Percentiles rank a stretch among this genome's conserved stretches.
Conservation (phyloP, 2,113 vertebrate genomes). For the Eulemur macaco region DNA sequence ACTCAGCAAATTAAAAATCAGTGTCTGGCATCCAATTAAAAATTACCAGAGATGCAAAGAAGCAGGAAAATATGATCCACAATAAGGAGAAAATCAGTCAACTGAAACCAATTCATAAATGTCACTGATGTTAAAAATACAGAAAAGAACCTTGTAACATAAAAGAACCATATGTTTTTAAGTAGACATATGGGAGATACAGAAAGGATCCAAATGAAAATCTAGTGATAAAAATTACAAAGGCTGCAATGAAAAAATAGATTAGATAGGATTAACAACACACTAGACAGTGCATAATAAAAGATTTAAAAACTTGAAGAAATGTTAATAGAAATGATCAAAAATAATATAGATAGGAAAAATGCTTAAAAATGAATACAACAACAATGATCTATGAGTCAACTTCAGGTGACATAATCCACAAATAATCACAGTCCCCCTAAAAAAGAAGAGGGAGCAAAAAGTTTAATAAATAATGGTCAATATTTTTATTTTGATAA, state of each 20-base stretch:
- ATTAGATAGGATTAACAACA: background rate
- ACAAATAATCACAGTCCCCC: background rate
- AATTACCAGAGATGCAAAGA: background rate
- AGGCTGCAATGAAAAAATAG: background rate
- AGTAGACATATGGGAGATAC: background rate
- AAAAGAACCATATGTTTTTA: background rate
- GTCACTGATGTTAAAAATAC: background rate
- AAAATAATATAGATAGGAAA: background rate
- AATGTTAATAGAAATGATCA: background rate
- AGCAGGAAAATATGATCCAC: background rate
- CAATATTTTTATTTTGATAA: background rate
- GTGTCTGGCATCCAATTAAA: background rate
- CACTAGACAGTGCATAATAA: background rate
- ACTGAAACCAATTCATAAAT: background rate
- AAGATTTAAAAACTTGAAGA: background rate
- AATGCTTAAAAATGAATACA: background rate
- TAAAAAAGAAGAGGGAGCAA: background rate
- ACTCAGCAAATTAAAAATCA: background rate
- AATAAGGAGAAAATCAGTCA: background rate
- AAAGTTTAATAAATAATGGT: background rate
- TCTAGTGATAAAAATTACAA: background rate
- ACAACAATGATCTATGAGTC: background rate
- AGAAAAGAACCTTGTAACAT: background rate
- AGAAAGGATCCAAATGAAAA: background rate
- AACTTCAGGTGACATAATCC: background rate